Base-by-base conservation (phyloP, 2,888 invertebrate genomes). In the Protula sp. region DNA sequence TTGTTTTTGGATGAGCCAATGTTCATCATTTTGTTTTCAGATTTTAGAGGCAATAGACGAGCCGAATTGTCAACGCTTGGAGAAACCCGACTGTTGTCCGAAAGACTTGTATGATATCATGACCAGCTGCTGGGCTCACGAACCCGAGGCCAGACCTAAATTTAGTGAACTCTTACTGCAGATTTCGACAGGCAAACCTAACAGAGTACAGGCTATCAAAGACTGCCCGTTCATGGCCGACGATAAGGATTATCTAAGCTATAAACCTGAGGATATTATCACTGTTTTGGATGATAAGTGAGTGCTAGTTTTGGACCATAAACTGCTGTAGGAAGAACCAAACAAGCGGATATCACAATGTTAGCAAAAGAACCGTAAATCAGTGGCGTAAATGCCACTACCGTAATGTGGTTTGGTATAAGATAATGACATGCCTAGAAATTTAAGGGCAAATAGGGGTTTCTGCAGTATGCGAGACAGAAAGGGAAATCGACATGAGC, bases 91-190 rank as follows among this genome's bases (percentile, higher is more conserved):
- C 72, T 91, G 92, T 74, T 97, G 97, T 76, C 94, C 98, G 0
- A 88, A 90, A 68, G 92, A 92, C 47, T 94, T 94, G 80, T 97
- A 92, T 78, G 85, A 87, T 5, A 82, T 94, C 14, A 97, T 99
- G 97, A 84, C 90, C 69, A 90, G 92, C 76, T 98, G 98, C 79
- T 99, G 99, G 99, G 87, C 90, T 62, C 94, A 97, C 76, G 93
- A 95, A 70, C 89, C 93, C 0, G 85, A 85, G 38, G 87, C 89
- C 67, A 84, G 99, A 62, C 98, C 98, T 0, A 91, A 89, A 63
- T 99, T 99, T 79, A 86, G 87, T 54, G 93, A 95, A 66, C 85
- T 98, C 28, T 87, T 87, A 55, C 85, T 86, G 19, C 84, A 87
- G 57, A 80, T 98, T 67, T 89, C 90, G 0, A 91, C 91, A 74